Base-by-base conservation (phyloP, 1,140 invertebrate species). In the Drosophila kepulauana region DNA sequence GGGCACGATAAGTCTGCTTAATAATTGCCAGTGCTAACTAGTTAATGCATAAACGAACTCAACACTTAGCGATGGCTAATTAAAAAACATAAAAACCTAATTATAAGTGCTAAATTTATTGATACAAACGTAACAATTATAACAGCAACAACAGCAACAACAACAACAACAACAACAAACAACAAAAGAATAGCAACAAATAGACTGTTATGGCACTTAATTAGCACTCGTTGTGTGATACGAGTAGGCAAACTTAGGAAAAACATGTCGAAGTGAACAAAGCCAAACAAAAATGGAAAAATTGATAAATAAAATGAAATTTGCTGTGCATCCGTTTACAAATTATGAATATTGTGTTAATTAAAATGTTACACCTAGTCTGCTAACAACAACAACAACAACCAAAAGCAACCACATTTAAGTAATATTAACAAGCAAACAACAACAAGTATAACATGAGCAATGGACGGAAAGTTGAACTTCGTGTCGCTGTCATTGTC, bases 321-420 rank as follows among this genome's bases (percentile, higher is more conserved):
- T 72, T 79, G 35, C 35, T 62, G 25, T 62, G 63, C 69, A 68
- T 77, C 74, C 77, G 78, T 67, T 76, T 78, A 75, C 68, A 67
- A 81, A 89, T 88, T 88, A 88, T 81, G 70, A 70, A 71, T 67
- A 46, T 64, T 75, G 81, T 88, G 84, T 81, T 88, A 88, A 88
- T 88, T 88, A 84, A 88, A 88, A 88, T 89, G 84, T 88, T 88
- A 78, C 84, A 88, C 84, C 85, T 89, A 81, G 80, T 78, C 57
- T 69, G 46, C 49, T 64, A 57, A 76, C 61, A 69, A 61, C 58
- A 71, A 56, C 62, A 64, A 58, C 57, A 71, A 61, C 46, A 57
- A 20, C 41, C 72, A 78, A 74, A 46, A 78, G 41, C 48, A 52
- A 49, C 25, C 46, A 43, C 49, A 52, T 49, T 59, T 35, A 67